Evolutionary conservation across 2,888 invertebrate genomes (phyloP).

Genomic region (Mystacides longicornis): DNA sequence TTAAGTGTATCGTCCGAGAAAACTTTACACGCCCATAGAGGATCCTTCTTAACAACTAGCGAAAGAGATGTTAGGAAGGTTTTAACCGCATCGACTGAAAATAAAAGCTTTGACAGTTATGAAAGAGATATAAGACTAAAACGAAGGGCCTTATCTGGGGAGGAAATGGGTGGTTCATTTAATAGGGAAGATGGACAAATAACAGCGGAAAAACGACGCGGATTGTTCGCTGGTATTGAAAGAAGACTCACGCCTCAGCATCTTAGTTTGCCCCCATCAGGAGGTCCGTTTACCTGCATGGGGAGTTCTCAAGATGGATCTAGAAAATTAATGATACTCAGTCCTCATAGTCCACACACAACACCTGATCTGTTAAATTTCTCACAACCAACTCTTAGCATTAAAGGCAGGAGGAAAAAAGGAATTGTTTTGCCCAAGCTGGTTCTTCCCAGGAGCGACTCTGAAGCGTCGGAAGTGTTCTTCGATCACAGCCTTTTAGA

Average conservation of each 20-base stretch:
- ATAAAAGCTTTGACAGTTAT: constrained; percentile 54
- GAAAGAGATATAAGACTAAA: constrained; percentile 49
- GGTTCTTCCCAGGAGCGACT: constrained; percentile 67
- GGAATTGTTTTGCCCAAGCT: constrained; percentile 67
- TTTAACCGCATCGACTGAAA: constrained; percentile 42
- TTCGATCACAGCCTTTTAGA: constrained; percentile 53
- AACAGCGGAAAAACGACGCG: constrained; percentile 59
- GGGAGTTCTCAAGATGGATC: constrained; percentile 35
- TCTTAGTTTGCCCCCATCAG: constrained; percentile 62
- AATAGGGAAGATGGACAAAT: constrained; percentile 35
- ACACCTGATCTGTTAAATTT: constrained; percentile 59
- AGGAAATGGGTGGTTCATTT: constrained; percentile 42
- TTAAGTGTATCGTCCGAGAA: constrained; percentile 43
- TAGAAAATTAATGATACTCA: constrained; percentile 66
- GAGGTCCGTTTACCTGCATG: constrained; percentile 45
- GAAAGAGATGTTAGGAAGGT: constrained; percentile 56
- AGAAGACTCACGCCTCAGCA: constrained; percentile 55
- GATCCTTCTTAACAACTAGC: constrained; percentile 59
- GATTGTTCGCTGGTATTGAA: constrained; percentile 60
- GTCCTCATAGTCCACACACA: constrained; percentile 71
- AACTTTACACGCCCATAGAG: constrained; percentile 44
- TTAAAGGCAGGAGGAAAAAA: constrained; percentile 60
- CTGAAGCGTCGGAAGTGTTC: constrained; percentile 61
- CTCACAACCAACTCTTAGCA: constrained; percentile 46
- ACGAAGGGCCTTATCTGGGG: constrained; percentile 55